These are phyloP conservation scores for Lota lota DNA, from an alignment of 2,113 vertebrate genomes.

Conservation along the genomic window DNA sequence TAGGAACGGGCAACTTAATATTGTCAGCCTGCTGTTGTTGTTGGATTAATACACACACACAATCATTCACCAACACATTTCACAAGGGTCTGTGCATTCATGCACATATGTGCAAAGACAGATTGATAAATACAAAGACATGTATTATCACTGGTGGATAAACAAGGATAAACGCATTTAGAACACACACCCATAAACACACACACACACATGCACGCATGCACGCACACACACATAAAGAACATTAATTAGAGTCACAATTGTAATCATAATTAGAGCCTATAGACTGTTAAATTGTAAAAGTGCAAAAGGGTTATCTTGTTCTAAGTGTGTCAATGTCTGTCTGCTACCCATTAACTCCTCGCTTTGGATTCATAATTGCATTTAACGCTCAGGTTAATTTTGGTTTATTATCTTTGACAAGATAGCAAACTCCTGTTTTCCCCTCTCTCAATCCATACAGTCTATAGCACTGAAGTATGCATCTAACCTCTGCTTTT, in stretches of 20 bases:
- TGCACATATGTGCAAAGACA: slow-evolving; percentile 38
- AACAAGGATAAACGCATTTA: slow-evolving; percentile 5
- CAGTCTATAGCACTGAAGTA: too few species aligned
- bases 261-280: slow-evolving; percentile 47
- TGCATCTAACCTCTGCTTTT: too few species aligned
- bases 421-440: too few species aligned
- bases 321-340: too few species aligned
- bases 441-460: too few species aligned
- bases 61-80: not conserved
- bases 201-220: not conserved
- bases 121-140: slow-evolving; percentile 22
- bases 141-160: slow-evolving; percentile 11
- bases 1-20: slow-evolving; percentile 48
- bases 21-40: not conserved
- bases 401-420: too few species aligned
- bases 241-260: not conserved
- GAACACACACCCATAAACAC: slow-evolving; percentile 10
- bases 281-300: slow-evolving; percentile 22
- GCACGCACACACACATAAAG: not conserved
- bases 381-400: too few species aligned
- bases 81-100: not conserved
- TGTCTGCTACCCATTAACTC: too few species aligned
- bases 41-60: slow-evolving; percentile 15
- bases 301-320: not conserved
- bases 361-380: too few species aligned